Evolutionary conservation across 2,113 vertebrate species (phyloP).

Genomic region (Hypocryptadius cinnamomeus): DNA sequence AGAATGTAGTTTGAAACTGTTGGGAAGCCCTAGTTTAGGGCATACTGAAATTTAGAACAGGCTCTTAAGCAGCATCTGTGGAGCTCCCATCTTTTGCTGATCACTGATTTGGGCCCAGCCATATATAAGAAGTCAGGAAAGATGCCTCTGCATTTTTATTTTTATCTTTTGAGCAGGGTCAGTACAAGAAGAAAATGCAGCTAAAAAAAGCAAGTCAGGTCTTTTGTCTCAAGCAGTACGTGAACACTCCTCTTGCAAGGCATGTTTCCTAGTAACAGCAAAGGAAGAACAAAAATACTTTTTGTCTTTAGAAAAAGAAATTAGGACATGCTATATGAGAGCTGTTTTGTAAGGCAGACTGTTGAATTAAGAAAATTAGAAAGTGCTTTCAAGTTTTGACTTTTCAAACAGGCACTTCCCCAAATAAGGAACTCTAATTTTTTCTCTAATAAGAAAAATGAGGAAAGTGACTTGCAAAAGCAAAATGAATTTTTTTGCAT

Average conservation of each 20-base stretch:
- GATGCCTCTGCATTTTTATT: neutral
- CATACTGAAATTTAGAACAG: neutral
- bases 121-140: neutral
- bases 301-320: constrained; percentile 27
- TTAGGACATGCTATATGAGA: neutral
- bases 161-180: neutral
- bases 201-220: constrained; percentile 18
- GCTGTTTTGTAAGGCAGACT: neutral
- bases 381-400: neutral
- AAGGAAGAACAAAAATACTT: constrained; percentile 39
- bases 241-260: neutral
- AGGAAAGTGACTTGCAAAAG: neutral
- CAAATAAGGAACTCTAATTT: neutral
- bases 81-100: neutral
- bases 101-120: neutral
- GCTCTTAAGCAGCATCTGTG: neutral
- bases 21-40: neutral
- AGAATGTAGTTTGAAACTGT: neutral
- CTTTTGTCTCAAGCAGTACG: constrained; percentile 14
- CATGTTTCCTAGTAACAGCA: constrained; percentile 48
- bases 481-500: neutral
- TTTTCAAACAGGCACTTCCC: neutral
- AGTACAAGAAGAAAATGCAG: neutral
- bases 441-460: neutral
- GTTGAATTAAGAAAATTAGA: neutral